These are phyloP conservation scores for Rhagophthalmus giganteus DNA, from an alignment of 2,888 invertebrate species.

Conservation along the genomic window DNA sequence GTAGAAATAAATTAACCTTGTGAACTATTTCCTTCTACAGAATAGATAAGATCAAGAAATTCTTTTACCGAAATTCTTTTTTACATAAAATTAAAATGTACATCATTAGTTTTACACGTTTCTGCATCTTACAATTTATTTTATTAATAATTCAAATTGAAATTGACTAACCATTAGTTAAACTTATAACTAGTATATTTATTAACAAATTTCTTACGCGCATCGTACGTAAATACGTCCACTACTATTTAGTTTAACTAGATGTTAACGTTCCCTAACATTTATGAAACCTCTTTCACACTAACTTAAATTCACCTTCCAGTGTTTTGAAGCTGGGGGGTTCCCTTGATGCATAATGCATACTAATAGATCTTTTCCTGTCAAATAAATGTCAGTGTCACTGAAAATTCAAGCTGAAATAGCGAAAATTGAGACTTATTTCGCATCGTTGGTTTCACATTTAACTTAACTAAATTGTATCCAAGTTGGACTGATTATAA, in stretches of 20 bases:
- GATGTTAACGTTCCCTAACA: not conserved
- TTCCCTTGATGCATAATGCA: constrained; percentile 5
- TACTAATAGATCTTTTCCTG: constrained; percentile 12
- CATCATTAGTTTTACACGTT: too few species aligned
- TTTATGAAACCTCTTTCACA: not conserved
- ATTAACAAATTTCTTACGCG: too few species aligned
- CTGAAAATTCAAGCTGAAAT: constrained; percentile 2
- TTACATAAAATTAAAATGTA: too few species aligned
- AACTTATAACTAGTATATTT: not conserved
- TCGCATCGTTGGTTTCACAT: constrained; percentile 2
- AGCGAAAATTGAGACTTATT: constrained; percentile 11
- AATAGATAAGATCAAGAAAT: too few species aligned
- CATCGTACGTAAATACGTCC: too few species aligned
- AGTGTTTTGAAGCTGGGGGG: not conserved
- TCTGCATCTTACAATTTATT: too few species aligned
- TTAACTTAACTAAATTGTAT: constrained; percentile 2
- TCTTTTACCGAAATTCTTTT: too few species aligned
- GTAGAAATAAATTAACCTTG: too few species aligned
- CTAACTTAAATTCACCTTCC: constrained; percentile 4
- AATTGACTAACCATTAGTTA: too few species aligned
- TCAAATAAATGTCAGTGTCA: constrained; percentile 13
- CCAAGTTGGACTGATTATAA: not conserved
- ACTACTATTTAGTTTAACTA: not conserved
- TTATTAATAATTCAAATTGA: too few species aligned
- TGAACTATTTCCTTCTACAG: too few species aligned